Percentiles rank a stretch among this genome's conserved stretches.
Conservation (phyloP, 2,797 vertebrate genomes). For the Halcyon smyrnensis region DNA sequence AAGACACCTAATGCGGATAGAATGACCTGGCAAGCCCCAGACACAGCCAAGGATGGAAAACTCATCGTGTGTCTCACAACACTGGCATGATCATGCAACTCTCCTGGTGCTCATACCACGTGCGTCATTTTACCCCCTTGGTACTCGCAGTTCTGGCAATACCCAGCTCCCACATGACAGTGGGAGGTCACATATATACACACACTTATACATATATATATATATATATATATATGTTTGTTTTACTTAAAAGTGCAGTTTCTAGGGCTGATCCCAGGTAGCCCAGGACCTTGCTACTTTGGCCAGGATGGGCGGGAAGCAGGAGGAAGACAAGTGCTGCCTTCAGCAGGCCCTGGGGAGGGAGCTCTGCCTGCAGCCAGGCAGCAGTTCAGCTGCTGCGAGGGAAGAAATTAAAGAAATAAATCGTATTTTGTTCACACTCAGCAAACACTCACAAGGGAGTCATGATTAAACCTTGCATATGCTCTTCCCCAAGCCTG, state of each 20-base stretch:
- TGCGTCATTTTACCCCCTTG: not conserved
- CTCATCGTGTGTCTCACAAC: not conserved
- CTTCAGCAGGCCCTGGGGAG: not conserved
- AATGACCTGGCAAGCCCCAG: not conserved
- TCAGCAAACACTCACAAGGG: not conserved
- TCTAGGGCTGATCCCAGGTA: not conserved
- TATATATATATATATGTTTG: not conserved
- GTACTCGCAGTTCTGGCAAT: not conserved
- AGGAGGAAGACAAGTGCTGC: not conserved
- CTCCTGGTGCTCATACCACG: not conserved
- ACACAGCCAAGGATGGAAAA: not conserved
- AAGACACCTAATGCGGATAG: not conserved
- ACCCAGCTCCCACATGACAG: not conserved
- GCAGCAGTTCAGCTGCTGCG: not conserved
- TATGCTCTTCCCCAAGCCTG: not conserved
- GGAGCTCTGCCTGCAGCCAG: not conserved
- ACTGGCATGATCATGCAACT: not conserved
- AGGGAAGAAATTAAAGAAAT: conserved; percentile 60
- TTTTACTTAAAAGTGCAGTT: not conserved
- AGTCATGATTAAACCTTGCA: not conserved
- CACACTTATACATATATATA: not conserved
- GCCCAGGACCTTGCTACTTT: not conserved
- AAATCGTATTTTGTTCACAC: not conserved
- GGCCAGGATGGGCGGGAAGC: not conserved
- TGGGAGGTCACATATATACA: not conserved